A percentile compares a stretch with the other conserved stretches of the same genome.
Conservation (phyloP, 92 coral and sea anemone genomes). For the Nematostella vectensis region DNA sequence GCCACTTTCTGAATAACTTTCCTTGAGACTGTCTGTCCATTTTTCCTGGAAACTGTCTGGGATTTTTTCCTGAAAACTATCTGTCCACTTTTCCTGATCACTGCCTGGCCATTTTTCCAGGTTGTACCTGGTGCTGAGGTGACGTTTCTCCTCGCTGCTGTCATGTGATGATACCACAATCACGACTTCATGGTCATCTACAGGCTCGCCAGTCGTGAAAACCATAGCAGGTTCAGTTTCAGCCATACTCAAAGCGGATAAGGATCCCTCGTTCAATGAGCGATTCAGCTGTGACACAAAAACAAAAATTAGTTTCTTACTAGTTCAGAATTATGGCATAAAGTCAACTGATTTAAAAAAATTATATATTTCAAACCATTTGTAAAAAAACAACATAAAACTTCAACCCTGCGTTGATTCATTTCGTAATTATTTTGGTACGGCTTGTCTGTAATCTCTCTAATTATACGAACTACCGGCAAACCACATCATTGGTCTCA, state of each 20-base stretch:
- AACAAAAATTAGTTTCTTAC: too few relatives aligned
- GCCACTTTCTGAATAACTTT: background rate
- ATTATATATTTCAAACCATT: too few relatives aligned
- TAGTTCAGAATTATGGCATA: too few relatives aligned
- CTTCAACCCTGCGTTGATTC: too few relatives aligned
- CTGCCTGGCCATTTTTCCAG: too few relatives aligned
- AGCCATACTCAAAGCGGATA: constrained; percentile 17
- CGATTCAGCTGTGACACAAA: constrained; percentile 25
- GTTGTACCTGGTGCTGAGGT: constrained; percentile 23
- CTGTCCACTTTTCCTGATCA: too few relatives aligned
- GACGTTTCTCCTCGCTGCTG: constrained; percentile 7
- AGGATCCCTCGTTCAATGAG: constrained; percentile 33
- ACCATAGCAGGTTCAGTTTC: constrained; percentile 33
- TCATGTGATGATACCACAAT: constrained; percentile 20
- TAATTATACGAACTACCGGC: too few relatives aligned
- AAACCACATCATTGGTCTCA: too few relatives aligned
- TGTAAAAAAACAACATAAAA: too few relatives aligned
- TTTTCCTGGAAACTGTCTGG: background rate
- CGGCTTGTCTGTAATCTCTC: too few relatives aligned
- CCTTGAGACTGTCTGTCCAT: background rate
- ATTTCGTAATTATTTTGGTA: too few relatives aligned
- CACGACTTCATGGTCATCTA: constrained; percentile 22
- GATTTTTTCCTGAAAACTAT: background rate
- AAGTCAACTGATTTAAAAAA: too few relatives aligned
- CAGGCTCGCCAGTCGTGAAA: constrained; percentile 32